Conservation (phyloP, 2,888 invertebrate species). For the Pasiphila rectangulata region DNA sequence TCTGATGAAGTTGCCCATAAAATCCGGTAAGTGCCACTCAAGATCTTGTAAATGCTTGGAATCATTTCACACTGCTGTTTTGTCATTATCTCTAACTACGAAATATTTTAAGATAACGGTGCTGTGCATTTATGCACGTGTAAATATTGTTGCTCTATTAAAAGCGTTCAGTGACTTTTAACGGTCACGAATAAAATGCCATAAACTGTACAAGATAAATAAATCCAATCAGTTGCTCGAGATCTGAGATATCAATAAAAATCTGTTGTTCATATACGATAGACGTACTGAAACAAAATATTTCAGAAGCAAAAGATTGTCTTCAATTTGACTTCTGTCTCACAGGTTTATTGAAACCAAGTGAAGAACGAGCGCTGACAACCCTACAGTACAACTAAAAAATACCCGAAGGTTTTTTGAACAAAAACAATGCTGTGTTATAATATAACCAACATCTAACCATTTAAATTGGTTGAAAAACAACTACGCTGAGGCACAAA, state of each 20-base stretch:
- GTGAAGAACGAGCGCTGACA: too few species aligned
- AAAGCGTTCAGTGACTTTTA: slow-evolving; percentile 47
- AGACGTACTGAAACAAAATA: not conserved
- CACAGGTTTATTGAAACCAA: too few species aligned
- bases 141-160: slow-evolving; percentile 45
- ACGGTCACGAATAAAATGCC: slow-evolving; percentile 57
- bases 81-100: slow-evolving; percentile 21
- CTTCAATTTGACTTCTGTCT: too few species aligned
- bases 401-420: not conserved
- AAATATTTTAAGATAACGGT: slow-evolving; percentile 26
- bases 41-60: slow-evolving; percentile 14
- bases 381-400: not conserved
- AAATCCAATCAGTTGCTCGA: slow-evolving; percentile 46
- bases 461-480: slow-evolving; percentile 14
- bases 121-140: slow-evolving; percentile 36
- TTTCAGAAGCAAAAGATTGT: too few species aligned
- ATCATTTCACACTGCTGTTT: slow-evolving; percentile 23
- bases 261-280: slow-evolving; percentile 12
- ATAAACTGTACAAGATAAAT: slow-evolving; percentile 55
- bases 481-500: not conserved
- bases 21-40: slow-evolving; percentile 16
- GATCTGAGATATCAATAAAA: slow-evolving; percentile 46
- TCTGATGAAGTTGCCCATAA: slow-evolving; percentile 21
- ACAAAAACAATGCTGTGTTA: not conserved
- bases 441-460: slow-evolving; percentile 11